phyloP scores from a whole-genome alignment of 1,140 invertebrate genomes.

The Ostrea edulis region DNA sequence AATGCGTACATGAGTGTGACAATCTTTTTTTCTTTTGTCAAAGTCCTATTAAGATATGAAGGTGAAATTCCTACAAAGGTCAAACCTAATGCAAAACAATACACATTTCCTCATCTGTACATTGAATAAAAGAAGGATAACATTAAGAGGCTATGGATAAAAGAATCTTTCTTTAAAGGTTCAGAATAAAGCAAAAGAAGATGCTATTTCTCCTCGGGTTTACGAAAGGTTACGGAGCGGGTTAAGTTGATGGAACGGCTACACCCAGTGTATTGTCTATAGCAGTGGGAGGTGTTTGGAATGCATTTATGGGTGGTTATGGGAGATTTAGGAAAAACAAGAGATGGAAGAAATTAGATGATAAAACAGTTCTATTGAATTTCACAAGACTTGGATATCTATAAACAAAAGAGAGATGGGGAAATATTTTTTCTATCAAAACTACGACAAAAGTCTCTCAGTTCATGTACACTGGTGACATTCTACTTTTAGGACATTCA shows the following conservation, averaged over 20 bases:
- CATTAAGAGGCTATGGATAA: constrained; percentile 34
- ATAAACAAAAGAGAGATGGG: background rate
- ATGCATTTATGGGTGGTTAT: constrained; percentile 7
- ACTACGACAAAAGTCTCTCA: too few relatives aligned
- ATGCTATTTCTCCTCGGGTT: background rate
- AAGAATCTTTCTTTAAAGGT: background rate
- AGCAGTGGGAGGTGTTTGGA: constrained; percentile 17
- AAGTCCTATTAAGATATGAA: background rate
- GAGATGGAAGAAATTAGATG: background rate
- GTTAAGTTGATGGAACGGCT: background rate
- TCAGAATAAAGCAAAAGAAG: background rate
- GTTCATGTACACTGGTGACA: too few relatives aligned
- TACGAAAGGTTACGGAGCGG: background rate
- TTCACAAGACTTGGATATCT: background rate
- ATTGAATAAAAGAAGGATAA: constrained; percentile 28
- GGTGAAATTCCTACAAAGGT: background rate
- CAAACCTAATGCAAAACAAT: background rate
- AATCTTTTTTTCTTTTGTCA: background rate
- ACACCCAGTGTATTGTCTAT: background rate
- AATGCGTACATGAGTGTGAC: background rate
- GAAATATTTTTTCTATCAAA: too few relatives aligned
- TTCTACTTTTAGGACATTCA: too few relatives aligned
- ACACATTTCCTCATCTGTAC: background rate
- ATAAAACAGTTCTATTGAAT: background rate
- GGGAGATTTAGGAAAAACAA: background rate